Base-by-base conservation (phyloP, 2,888 invertebrate genomes). In the Hipparchia semele region DNA sequence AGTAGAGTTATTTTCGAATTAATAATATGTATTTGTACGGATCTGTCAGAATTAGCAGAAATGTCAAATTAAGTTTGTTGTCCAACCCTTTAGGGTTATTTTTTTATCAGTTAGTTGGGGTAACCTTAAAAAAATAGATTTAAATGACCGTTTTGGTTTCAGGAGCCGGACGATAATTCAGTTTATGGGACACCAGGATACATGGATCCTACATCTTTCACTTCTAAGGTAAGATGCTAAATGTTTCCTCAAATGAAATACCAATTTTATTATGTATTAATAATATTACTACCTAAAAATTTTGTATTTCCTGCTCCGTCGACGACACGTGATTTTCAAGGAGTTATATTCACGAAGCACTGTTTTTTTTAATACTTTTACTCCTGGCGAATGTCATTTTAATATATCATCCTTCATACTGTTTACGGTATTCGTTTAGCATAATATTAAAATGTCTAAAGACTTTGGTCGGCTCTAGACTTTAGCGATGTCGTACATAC, bases 201-300 rank as follows among this genome's bases (percentile, higher is more conserved):
- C 85, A 97, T 97, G 96, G 97, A 97, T 83, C 97, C 97, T 0
- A 96, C 96, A 58, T 96, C 96, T 72, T 97, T 97, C 83, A 95
- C 95, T 1, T 96, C 96, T 0, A 96, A 95, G 95, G 96, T 97
- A 94, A 88, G 79, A 80, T 71, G 68, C 33, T 10, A 33, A 58
- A 23, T 6, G 12, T 6, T 13, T 13, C n/a, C 56, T 39, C 39
- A 5, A 39, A 39, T 39, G 2, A 2, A 39, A 39, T 39, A 39
- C 39, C 39, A 1, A 39, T 39, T 1, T 39, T 39, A 39, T 39
- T 39, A 5, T 39, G 39, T 39, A 39, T 4, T 39, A 5, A 39
- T 39, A 39, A 39, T 39, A 5, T 39, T 39, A 39, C 5, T 5
- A 39, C 39, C 5, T 39, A 2, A 39, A 39, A 39, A 39, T 39